Evolutionary conservation across 2,888 invertebrate species (phyloP).

Genomic region (Mimas tiliae): DNA sequence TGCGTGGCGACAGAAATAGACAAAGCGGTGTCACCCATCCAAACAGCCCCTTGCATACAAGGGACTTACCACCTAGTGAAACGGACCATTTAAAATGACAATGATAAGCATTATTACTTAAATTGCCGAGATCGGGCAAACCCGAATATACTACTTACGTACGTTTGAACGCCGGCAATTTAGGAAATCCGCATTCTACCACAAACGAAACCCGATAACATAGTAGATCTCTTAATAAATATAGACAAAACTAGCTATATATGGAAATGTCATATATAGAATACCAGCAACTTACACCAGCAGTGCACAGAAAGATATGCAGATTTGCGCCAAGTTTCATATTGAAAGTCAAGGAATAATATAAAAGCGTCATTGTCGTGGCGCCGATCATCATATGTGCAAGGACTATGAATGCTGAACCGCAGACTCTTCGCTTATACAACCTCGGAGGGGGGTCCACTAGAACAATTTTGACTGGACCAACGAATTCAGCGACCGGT

Average conservation of each 20-base stretch:
- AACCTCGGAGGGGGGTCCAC: conserved; percentile 50
- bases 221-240: too few relatives aligned
- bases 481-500: conserved; percentile 51
- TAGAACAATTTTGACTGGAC: conserved; percentile 66
- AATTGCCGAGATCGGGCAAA: too few relatives aligned
- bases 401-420: conserved; percentile 48
- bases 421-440: conserved; percentile 43
- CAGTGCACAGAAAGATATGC: conserved; percentile 57
- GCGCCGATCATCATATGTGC: conserved; percentile 55
- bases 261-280: not conserved
- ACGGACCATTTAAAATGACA: too few relatives aligned
- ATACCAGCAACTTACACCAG: conserved; percentile 54
- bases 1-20: too few relatives aligned
- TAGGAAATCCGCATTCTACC: too few relatives aligned
- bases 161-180: too few relatives aligned
- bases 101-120: not conserved
- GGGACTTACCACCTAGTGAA: too few relatives aligned
- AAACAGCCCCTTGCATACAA: too few relatives aligned
- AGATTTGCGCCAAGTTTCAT: conserved; percentile 39
- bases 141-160: too few relatives aligned
- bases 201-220: too few relatives aligned
- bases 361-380: conserved; percentile 45
- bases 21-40: too few relatives aligned
- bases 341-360: conserved; percentile 37
- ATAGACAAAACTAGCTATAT: too few relatives aligned